Base-by-base conservation (phyloP, 2,113 vertebrate species). In the Stigmatopora argus region DNA sequence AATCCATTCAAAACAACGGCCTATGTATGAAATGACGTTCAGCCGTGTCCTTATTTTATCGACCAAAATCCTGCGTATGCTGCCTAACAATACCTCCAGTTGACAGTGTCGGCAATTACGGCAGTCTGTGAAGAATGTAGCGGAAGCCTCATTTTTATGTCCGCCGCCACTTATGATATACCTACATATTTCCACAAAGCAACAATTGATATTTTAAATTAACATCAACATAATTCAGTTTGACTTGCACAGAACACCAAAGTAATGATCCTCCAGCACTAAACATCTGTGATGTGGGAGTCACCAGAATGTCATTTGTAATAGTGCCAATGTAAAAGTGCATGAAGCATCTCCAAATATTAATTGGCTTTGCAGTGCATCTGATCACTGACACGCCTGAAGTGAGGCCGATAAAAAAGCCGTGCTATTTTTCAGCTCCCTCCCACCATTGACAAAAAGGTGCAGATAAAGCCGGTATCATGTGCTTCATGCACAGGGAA, bases 401-500 rank as follows among this genome's bases (percentile, higher is more conserved):
- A 89, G 83, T 75, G 78, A 83, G 80, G 59, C 70, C 75, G 87
- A 90, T 86, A 85, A 84, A 85, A 79, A 80, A 70, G 79, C 56
- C 5, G 72, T 69, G 71, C 34, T 73, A 63, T 86, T 81, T 83
- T 85, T 89, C 87, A 74, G 71, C 77, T 77, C 69, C 72, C 63
- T 70, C 63, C 82, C 83, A 67, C 81, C 69, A 73, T 77, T 83
- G 78, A 87, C 35, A 60, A 60, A 83, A 85, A 71, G 81, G 77
- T 86, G 71, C 82, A 81, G 88, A 89, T 89, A 88, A 87, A 86
- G 64, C 66, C 23, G 73, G 81, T 85, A 82, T 84, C 82, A 81
- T 80, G 87, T 88, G 86, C 81, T 87, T 88, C 81, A 83, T 85
- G 86, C 82, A 75, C 85, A 84, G 86, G 83, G 87, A 89, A 88